A percentile compares a stretch with the other conserved stretches of the same genome.
These are phyloP conservation scores for Caenorhabditis angaria DNA, from an alignment of 2,888 invertebrate genomes.

Conservation along the genomic window DNA sequence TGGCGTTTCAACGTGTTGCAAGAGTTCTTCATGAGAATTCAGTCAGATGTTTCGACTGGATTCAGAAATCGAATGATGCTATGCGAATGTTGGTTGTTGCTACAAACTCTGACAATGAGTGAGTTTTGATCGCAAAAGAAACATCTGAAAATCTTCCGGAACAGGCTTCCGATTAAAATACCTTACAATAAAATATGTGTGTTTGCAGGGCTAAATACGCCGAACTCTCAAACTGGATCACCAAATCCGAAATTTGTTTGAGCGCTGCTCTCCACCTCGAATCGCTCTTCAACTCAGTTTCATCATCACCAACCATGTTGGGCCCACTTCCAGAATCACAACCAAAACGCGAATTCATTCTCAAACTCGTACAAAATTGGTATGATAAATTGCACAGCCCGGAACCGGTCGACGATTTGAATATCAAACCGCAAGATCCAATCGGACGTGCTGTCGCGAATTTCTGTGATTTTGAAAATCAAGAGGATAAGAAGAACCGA, in stretches of 20 bases:
- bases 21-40: slow-evolving; percentile 11
- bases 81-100: slow-evolving; percentile 12
- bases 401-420: neutral
- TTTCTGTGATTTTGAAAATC: slow-evolving; percentile 18
- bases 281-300: slow-evolving; percentile 18
- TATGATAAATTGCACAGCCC: slow-evolving; percentile 5
- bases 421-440: slow-evolving; percentile 30
- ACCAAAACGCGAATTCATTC: slow-evolving; percentile 4
- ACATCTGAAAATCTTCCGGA: neutral
- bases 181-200: neutral
- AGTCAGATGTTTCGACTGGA: neutral
- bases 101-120: slow-evolving; percentile 6
- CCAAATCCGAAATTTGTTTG: neutral
- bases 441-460: slow-evolving; percentile 28
- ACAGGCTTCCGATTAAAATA: too few relatives aligned
- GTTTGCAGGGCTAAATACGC: slow-evolving; percentile 12
- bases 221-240: slow-evolving; percentile 11
- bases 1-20: slow-evolving; percentile 16
- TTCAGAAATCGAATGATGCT: slow-evolving; percentile 10
- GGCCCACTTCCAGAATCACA: slow-evolving; percentile 8
- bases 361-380: slow-evolving; percentile 11
- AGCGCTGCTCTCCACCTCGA: slow-evolving; percentile 19
- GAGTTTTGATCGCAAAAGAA: neutral
- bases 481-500: slow-evolving; percentile 9
- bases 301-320: neutral